Evolutionary conservation across 2,797 vertebrate genomes (phyloP), one percentile per base, ranked within the genome.

Genomic region (Epinephelus awoara): DNA sequence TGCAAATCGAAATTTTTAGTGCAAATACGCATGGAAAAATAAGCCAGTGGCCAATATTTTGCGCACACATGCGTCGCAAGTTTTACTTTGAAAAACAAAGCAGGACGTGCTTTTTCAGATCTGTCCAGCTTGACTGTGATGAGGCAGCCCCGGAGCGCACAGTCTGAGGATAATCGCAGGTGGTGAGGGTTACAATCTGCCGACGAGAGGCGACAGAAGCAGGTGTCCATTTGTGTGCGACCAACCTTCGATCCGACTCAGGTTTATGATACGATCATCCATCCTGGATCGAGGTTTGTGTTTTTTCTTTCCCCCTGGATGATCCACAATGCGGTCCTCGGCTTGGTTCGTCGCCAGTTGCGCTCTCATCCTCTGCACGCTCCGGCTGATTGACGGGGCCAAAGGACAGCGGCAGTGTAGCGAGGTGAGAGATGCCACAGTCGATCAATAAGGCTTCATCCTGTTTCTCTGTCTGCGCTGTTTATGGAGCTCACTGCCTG

Each of bases 361-460:
- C 87, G 89, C 90, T 90, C 91, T 95, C 77, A 72, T 94, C 88
- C 81, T 91, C 72, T 82, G 75, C 80, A n/a, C 68, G 61, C 89
- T 93, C 80, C 85, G 44, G 66, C 29, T 79, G 78, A 86, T 74
- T 66, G 88, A 85, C 67, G 85, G 80, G 67, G 75, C 80, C 47
- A 74, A 49, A 54, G 93, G 78, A 84, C 87, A 91, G 84, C 94
- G 85, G 27, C 90, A 67, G 82, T 96, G 96, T 71, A 86, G 34
- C 8, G 95, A 95, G 95, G 95, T 96, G 92, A 96, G 94, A 91
- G 62, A 87, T 72, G 80, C 66, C 62, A 72, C 71, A 19, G 1
- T 13, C 29, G 49, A 73, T 77, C 82, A 54, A 18, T 52, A 18
- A 25, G 14, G 25, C 19, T 19, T 55, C n/a, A 3, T 59, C 21